These are phyloP conservation scores for Harpegnathos saltator DNA, from an alignment of 1,140 invertebrate species.

Conservation along the genomic window DNA sequence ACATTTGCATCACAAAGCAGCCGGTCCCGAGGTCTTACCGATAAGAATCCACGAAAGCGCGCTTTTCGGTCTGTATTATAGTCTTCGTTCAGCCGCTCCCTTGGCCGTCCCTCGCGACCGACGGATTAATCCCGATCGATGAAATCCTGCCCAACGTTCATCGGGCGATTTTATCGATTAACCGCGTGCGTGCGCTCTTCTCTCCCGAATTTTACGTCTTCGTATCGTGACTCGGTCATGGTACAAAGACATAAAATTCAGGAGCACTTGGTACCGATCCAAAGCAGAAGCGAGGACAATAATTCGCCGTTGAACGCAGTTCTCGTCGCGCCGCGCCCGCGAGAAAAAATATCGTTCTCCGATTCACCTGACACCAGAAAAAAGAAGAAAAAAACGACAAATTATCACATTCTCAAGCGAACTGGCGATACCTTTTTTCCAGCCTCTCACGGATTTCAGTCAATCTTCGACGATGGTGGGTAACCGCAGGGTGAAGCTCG, in stretches of 20 bases:
- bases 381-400: not conserved
- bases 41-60: slow-evolving; percentile 34
- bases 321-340: too few relatives aligned
- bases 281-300: too few relatives aligned
- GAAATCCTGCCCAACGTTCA: not conserved
- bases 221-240: too few relatives aligned
- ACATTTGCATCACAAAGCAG: slow-evolving; percentile 24
- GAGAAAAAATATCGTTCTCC: too few relatives aligned
- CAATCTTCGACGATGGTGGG: slow-evolving; percentile 61
- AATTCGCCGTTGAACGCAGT: too few relatives aligned
- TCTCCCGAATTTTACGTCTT: not conserved
- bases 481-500: slow-evolving; percentile 23
- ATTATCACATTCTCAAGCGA: not conserved
- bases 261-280: too few relatives aligned
- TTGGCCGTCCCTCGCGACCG: not conserved
- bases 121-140: not conserved
- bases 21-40: slow-evolving; percentile 16
- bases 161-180: not conserved
- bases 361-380: not conserved
- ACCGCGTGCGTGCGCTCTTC: not conserved
- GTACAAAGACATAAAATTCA: too few relatives aligned
- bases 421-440: not conserved
- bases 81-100: slow-evolving; percentile 1
- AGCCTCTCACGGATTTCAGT: not conserved
- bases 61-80: slow-evolving; percentile 46